Base-by-base conservation (phyloP, 2,888 invertebrate species). In the Clanis bilineata region DNA sequence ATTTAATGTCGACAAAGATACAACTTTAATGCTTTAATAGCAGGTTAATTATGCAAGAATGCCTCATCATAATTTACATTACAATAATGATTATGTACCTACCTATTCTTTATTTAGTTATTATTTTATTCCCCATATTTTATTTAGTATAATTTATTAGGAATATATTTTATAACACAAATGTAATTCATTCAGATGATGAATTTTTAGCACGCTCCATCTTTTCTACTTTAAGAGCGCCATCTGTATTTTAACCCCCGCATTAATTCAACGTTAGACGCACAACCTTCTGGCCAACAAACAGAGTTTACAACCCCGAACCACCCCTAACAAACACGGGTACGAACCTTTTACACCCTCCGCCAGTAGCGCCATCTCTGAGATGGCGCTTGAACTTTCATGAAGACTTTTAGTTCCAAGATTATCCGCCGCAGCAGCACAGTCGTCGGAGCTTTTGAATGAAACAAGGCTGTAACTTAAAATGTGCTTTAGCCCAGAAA, bases 391-490 rank as follows among this genome's bases (percentile, higher is more conserved):
- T 3, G 82, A 89, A 91, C 86, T 86, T 76, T 69, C 60, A 63
- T 72, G 71, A 86, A 86, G 83, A 82, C 79, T 83, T 66, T 62
- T 67, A 88, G 90, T 91, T 90, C 87, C 62, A 59, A 61, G 64
- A 71, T 79, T 72, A 67, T 74, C 84, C 88, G 82, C 71, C 12
- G 68, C 43, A 66, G 79, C 85, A 82, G 82, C 83, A 82, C 81
- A 59, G 51, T 71, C 71, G 69, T 61, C 54, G 39, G 70, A 87
- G 85, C 88, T 92, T 86, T 88, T 92, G 89, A 92, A 92, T 92
- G 91, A 90, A 76, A 7, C 23, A 51, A 41, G 57, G 59, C 58
- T 41, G 63, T 39, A 65, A 56, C 64, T 62, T 78, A 82, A 83
- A 74, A 64, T 63, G 51, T 63, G 70, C 75, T 76, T 83, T 73